Conservation (phyloP, 2,113 vertebrate species). For the Pluvialis apricaria region DNA sequence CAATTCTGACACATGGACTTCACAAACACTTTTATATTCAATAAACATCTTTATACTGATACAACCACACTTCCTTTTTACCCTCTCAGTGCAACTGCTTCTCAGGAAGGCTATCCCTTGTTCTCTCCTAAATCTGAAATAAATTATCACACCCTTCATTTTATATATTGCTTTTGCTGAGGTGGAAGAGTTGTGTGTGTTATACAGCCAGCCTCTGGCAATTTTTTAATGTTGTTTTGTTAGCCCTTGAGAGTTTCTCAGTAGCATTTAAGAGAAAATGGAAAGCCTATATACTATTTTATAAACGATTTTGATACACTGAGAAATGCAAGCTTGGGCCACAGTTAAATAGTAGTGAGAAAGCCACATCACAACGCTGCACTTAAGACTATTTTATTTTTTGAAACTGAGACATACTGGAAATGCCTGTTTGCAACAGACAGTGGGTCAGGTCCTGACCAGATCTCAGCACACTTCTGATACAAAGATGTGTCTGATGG, state of each 20-base stretch:
- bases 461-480: neutral
- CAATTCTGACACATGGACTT: neutral
- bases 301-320: neutral
- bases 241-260: neutral
- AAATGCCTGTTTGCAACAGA: neutral
- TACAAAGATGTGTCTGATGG: accelerated
- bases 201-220: neutral
- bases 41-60: neutral
- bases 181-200: neutral
- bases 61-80: neutral
- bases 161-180: neutral
- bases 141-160: neutral
- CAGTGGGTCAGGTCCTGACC: neutral
- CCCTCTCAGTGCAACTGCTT: neutral
- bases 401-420: neutral
- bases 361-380: neutral
- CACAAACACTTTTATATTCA: neutral
- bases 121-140: neutral
- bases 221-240: neutral
- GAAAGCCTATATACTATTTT: neutral
- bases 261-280: neutral
- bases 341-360: neutral
- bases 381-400: neutral
- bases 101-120: neutral
- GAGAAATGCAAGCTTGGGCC: neutral